These are phyloP conservation scores for Felis chaus DNA, from an alignment of 2,113 vertebrate genomes.

Conservation along the genomic window DNA sequence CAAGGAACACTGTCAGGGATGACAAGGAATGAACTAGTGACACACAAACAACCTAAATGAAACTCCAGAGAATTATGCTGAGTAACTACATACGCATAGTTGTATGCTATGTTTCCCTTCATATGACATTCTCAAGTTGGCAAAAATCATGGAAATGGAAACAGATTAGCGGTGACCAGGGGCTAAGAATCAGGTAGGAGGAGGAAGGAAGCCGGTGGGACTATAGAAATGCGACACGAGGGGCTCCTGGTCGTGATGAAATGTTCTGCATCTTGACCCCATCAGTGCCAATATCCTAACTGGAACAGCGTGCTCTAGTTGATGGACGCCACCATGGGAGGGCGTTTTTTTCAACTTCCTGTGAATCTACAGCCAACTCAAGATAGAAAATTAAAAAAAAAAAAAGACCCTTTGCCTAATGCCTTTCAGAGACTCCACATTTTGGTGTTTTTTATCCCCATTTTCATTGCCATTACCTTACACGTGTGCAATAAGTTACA, in stretches of 20 bases:
- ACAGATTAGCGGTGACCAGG: background rate
- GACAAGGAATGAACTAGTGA: background rate
- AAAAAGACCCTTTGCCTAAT: background rate
- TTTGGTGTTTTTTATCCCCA: background rate
- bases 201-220: background rate
- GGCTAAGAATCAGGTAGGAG: too few species aligned
- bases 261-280: background rate
- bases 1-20: background rate
- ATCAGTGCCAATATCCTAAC: background rate
- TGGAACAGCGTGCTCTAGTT: too few species aligned
- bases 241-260: background rate
- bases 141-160: background rate
- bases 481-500: background rate
- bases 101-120: background rate
- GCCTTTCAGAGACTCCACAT: background rate
- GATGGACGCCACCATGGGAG: too few species aligned
- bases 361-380: background rate
- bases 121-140: background rate
- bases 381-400: background rate
- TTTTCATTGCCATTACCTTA: background rate
- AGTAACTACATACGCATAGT: background rate
- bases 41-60: too few species aligned
- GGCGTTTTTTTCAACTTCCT: background rate
- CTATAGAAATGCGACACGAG: background rate
- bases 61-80: background rate